Percentiles rank a stretch among this genome's conserved stretches.
phyloP scores from a whole-genome alignment of 2,113 vertebrate species.

The Catagonus wagneri region DNA sequence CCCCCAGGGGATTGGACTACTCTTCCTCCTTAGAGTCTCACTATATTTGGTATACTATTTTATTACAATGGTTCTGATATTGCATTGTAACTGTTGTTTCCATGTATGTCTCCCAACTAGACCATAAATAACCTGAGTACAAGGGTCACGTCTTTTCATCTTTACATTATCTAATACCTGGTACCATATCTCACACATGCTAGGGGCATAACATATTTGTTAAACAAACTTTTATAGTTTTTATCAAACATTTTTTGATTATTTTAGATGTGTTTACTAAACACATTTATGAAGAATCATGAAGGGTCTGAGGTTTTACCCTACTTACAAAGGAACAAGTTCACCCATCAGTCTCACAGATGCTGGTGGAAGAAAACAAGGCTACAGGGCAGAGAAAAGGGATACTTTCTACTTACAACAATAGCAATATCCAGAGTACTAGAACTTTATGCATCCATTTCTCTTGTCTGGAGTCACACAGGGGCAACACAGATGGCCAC shows the following conservation, averaged over 20 bases:
- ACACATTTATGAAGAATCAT: neutral
- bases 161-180: neutral
- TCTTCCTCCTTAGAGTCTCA: neutral
- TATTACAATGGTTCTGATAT: neutral
- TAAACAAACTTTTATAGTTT: neutral
- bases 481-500: neutral
- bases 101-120: neutral
- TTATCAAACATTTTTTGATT: neutral
- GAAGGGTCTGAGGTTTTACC: neutral
- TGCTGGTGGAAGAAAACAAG: neutral
- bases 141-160: neutral
- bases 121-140: neutral
- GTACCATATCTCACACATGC: neutral
- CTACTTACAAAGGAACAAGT: neutral
- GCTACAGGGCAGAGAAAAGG: neutral
- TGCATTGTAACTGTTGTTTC: neutral
- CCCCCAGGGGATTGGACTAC: neutral
- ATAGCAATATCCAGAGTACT: neutral
- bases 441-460: neutral
- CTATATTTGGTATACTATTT: neutral
- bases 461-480: neutral
- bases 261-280: neutral
- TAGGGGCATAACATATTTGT: neutral
- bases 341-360: neutral
- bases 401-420: neutral